Base-by-base conservation (phyloP, 2,888 invertebrate genomes). In the Acrobasis consociella region DNA sequence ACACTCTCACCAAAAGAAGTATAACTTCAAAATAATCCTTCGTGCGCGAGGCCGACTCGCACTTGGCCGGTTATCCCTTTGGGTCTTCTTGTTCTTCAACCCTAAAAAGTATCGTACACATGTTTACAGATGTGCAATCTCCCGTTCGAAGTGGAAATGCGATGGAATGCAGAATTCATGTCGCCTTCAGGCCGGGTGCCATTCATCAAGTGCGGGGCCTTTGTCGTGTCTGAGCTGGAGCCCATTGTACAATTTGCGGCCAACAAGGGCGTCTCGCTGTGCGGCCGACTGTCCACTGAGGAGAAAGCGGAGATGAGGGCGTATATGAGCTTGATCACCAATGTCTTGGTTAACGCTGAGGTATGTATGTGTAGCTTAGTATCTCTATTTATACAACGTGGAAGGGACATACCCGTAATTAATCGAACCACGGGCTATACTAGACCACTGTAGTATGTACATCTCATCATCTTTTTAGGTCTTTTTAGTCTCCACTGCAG, bases 161-260 rank as follows among this genome's bases (percentile, higher is more conserved):
- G 96, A 68, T 95, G 96, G 75, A 99, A 99, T 91, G 99, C 99
- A 0, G 98, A 99, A 80, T 97, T 96, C 80, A 99, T 99, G 97
- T 99, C 99, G 0, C 99, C 99, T 0, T 96, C 97, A 7, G 98
- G 98, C 0, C 95, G 96, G 72, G 95, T 99, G 0, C 99, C 99
- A 0, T 98, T 99, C 77, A 95, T 99, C 63, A 96, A 96, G 79
- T 97, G 97, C 70, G 98, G 98, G 0, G 95, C 96, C 0, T 97
- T 97, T 77, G 94, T 99, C 0, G 94, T 98, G 1, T 95, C 99
- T 0, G 99, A 98, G 81, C 94, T 99, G 77, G 98, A 98, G 78
- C 96, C 97, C 0, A 98, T 99, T 63, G 97, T 98, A 0, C 96
- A 96, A 72, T 97, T 98, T 81, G 96, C 98, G 1, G 96, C 95